Conservation (phyloP, 2,888 invertebrate genomes). For the Epinotia bilunana region DNA sequence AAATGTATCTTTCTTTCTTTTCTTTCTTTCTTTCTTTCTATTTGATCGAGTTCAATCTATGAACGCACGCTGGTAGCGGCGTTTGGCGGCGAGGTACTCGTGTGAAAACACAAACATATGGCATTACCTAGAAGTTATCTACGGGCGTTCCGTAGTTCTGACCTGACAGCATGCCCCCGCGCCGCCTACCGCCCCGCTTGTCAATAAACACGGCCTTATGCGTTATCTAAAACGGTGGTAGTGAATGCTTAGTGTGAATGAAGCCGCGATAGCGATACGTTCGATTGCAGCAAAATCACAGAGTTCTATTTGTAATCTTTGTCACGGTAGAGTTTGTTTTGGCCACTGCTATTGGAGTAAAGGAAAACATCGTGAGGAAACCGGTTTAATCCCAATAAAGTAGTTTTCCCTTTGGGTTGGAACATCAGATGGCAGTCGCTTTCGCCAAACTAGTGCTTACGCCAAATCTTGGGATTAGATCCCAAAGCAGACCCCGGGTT, state of each 20-base stretch:
- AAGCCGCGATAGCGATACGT: background rate
- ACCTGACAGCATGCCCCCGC: background rate
- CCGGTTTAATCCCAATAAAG: too few relatives aligned
- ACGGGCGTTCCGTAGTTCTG: too few relatives aligned
- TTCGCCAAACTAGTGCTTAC: too few relatives aligned
- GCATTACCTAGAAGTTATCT: background rate
- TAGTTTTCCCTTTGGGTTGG: too few relatives aligned
- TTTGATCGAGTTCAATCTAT: too few relatives aligned
- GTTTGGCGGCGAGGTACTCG: background rate
- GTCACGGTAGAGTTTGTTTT: constrained; percentile 8
- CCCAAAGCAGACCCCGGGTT: too few relatives aligned
- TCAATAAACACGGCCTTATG: background rate
- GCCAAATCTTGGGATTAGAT: too few relatives aligned
- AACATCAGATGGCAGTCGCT: too few relatives aligned
- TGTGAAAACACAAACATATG: background rate
- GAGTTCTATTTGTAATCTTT: constrained; percentile 15
- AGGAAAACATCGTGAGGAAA: too few relatives aligned
- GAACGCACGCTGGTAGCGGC: background rate
- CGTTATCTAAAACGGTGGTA: background rate
- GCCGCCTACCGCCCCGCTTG: background rate
- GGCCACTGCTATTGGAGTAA: background rate
- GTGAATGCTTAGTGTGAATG: background rate
- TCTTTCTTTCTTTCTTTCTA: too few relatives aligned
- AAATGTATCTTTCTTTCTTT: too few relatives aligned
- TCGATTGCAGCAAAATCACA: background rate